Evolutionary conservation across 2,888 invertebrate genomes (phyloP).

Genomic region (Drosophila antonietae): DNA sequence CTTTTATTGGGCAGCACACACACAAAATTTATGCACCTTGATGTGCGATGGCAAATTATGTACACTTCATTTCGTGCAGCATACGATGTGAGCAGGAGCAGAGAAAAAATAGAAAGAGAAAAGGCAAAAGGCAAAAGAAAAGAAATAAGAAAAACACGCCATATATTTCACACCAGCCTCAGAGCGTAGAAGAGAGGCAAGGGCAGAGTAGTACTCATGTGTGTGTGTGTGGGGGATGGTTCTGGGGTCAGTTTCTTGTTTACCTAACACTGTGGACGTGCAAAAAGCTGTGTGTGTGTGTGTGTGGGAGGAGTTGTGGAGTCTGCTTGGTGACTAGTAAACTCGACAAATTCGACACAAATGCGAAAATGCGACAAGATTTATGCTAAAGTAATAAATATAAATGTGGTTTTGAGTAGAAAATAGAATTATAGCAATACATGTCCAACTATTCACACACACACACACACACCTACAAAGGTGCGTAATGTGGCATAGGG

Average conservation of each 20-base stretch:
- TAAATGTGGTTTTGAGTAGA: conserved; percentile 80
- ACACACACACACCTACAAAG: conserved; percentile 48
- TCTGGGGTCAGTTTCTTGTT: conserved; percentile 72
- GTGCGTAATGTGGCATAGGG: conserved; percentile 59
- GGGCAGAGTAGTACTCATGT: conserved; percentile 16
- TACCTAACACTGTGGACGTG: conserved; percentile 68
- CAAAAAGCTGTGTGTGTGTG: conserved; percentile 33
- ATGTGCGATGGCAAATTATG: conserved; percentile 68
- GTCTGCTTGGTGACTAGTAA: conserved; percentile 45
- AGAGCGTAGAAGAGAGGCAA: conserved; percentile 21
- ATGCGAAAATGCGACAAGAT: conserved; percentile 81
- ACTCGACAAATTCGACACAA: conserved; percentile 81
- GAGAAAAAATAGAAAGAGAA: not conserved
- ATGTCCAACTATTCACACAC: conserved; percentile 28
- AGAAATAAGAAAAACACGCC: conserved; percentile 35
- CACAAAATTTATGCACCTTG: conserved; percentile 68
- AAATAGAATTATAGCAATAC: conserved; percentile 78
- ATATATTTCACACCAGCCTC: conserved; percentile 58
- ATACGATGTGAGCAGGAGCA: conserved; percentile 24
- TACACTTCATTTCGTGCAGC: conserved; percentile 70
- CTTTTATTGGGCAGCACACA: conserved; percentile 66
- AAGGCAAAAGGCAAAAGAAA: conserved; percentile 8
- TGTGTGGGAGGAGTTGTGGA: not conserved
- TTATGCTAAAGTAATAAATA: conserved; percentile 78
- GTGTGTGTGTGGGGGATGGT: conserved; percentile 1